phyloP scores from a whole-genome alignment of 2,797 vertebrate genomes.

The Holocentrus rufus region DNA sequence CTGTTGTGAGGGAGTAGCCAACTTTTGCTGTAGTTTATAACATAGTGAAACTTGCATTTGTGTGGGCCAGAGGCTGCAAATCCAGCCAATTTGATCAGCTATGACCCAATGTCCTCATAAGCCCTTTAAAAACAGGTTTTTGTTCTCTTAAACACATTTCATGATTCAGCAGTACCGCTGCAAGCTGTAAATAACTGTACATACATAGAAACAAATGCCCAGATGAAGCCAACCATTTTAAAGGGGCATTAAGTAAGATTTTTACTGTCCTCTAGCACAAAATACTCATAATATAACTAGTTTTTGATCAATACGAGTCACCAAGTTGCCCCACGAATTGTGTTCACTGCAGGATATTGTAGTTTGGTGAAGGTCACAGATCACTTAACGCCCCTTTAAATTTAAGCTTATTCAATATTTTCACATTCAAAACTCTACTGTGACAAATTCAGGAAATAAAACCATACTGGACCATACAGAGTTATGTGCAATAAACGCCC shows the following conservation, averaged over 20 bases:
- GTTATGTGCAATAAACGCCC: conserved; percentile 47
- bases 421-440: conserved; percentile 55
- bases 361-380: conserved; percentile 14
- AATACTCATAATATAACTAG: no score
- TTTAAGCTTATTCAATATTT: conserved; percentile 66
- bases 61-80: no score
- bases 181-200: not conserved
- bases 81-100: no score
- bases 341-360: no score
- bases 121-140: not conserved
- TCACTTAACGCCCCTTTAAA: conserved; percentile 15
- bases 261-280: no score
- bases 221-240: not conserved
- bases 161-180: conserved; percentile 1
- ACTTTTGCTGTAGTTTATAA: no score
- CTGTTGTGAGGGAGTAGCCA: no score
- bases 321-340: no score
- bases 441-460: conserved; percentile 8
- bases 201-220: not conserved
- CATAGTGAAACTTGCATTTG: no score
- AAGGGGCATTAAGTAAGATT: not conserved
- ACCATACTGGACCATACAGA: conserved; percentile 19
- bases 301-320: no score
- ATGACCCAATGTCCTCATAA: not conserved
- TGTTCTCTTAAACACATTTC: not conserved